phyloP scores from a whole-genome alignment of 2,888 invertebrate species.

The Hydraecia micacea region DNA sequence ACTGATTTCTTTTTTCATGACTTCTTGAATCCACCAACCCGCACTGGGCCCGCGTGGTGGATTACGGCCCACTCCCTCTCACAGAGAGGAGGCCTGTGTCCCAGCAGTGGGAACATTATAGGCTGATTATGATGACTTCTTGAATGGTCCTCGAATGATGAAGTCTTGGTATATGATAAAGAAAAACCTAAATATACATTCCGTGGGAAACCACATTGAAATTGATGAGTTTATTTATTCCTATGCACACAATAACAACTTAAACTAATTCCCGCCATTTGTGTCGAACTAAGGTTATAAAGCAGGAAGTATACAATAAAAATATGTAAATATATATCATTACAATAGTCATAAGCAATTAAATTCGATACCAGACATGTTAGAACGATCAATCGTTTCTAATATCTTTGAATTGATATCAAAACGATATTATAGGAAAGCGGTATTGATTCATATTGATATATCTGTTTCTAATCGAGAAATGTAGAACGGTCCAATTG shows the following conservation, averaged over 20 bases:
- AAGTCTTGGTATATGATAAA: neutral
- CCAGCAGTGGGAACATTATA: too few species aligned
- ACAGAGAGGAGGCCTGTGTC: too few species aligned
- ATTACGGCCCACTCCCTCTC: too few species aligned
- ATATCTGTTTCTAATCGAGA: slow-evolving; percentile 66
- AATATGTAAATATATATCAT: slow-evolving; percentile 61
- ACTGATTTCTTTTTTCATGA: too few species aligned
- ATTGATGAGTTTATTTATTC: slow-evolving; percentile 15
- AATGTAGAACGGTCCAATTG: slow-evolving; percentile 68
- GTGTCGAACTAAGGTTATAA: slow-evolving; percentile 41
- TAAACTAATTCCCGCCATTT: slow-evolving; percentile 26
- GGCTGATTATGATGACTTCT: too few species aligned
- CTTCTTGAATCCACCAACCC: too few species aligned
- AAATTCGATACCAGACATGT: slow-evolving; percentile 49
- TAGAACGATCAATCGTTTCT: slow-evolving; percentile 35
- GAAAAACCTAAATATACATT: neutral
- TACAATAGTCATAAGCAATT: slow-evolving; percentile 62
- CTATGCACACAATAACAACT: slow-evolving; percentile 27
- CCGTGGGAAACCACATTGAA: neutral
- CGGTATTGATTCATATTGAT: slow-evolving; percentile 55
- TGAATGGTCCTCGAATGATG: too few species aligned
- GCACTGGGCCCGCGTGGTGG: too few species aligned
- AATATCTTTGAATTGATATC: slow-evolving; percentile 55
- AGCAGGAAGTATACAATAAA: slow-evolving; percentile 54
- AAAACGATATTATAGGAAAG: slow-evolving; percentile 38